These are phyloP conservation scores for Brenthis daphne DNA, from an alignment of 2,888 invertebrate species.

Conservation along the genomic window DNA sequence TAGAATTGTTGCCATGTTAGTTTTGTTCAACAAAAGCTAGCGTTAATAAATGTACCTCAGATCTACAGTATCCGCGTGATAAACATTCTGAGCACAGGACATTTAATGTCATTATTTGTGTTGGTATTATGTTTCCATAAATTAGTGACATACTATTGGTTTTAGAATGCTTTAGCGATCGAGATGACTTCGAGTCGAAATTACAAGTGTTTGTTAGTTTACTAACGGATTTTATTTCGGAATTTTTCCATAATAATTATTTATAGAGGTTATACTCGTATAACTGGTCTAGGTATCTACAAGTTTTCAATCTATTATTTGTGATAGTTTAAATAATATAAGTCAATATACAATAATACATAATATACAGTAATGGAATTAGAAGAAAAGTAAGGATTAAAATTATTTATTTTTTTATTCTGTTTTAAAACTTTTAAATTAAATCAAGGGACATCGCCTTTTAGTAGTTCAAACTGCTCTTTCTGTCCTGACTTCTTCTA, in stretches of 20 bases:
- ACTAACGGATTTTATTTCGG: not conserved
- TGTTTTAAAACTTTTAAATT: too few relatives aligned
- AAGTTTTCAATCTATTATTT: too few relatives aligned
- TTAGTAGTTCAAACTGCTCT: too few relatives aligned
- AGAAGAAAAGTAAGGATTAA: too few relatives aligned
- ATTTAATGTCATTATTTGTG: constrained; percentile 48
- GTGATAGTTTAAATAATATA: too few relatives aligned
- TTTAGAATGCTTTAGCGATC: not conserved
- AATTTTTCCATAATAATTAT: not conserved
- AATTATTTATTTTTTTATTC: too few relatives aligned
- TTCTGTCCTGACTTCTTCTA: too few relatives aligned
- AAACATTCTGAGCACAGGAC: constrained; percentile 45
- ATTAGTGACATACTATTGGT: constrained; percentile 44
- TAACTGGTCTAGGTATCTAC: too few relatives aligned
- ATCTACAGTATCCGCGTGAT: constrained; percentile 42
- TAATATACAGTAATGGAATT: too few relatives aligned
- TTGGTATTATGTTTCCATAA: constrained; percentile 49
- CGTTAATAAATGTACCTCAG: constrained; percentile 40
- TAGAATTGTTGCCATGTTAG: constrained; percentile 38
- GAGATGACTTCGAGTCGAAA: constrained; percentile 14
- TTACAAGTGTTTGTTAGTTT: not conserved
- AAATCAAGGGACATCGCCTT: too few relatives aligned
- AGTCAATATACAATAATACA: too few relatives aligned
- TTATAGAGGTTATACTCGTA: too few relatives aligned
- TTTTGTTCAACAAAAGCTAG: constrained; percentile 38